phyloP scores from a whole-genome alignment of 2,888 invertebrate genomes.

The Celastrina argiolus region DNA sequence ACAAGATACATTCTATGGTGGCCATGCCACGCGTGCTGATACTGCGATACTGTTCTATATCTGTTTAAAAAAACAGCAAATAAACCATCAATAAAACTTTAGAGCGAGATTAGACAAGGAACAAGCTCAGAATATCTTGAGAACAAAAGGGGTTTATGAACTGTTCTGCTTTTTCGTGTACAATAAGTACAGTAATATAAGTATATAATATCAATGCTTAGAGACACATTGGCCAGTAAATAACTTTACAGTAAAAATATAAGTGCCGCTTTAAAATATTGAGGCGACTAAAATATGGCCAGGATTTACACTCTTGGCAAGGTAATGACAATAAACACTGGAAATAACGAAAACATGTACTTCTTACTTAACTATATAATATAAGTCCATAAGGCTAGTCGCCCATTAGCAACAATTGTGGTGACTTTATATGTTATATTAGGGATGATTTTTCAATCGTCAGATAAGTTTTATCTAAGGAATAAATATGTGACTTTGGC shows the following conservation, averaged over 20 bases:
- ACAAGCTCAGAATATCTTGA: not conserved
- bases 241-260: no score
- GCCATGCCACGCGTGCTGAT: no score
- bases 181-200: not conserved
- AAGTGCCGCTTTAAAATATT: no score
- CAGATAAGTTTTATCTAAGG: no score
- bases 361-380: not conserved
- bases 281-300: no score
- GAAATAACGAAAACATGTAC: not conserved
- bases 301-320: not conserved
- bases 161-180: not conserved
- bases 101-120: not conserved
- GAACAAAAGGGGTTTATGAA: not conserved
- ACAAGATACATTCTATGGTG: no score
- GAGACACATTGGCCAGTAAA: not conserved
- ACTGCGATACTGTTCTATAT: not conserved
- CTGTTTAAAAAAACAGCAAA: not conserved
- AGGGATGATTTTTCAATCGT: not conserved
- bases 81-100: not conserved
- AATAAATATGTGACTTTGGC: no score
- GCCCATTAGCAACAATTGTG: not conserved
- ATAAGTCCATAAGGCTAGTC: not conserved
- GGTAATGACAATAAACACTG: not conserved
- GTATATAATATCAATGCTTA: not conserved
- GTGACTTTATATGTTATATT: not conserved